phyloP scores from a whole-genome alignment of 2,888 invertebrate genomes.

The Eupithecia vulgata region DNA sequence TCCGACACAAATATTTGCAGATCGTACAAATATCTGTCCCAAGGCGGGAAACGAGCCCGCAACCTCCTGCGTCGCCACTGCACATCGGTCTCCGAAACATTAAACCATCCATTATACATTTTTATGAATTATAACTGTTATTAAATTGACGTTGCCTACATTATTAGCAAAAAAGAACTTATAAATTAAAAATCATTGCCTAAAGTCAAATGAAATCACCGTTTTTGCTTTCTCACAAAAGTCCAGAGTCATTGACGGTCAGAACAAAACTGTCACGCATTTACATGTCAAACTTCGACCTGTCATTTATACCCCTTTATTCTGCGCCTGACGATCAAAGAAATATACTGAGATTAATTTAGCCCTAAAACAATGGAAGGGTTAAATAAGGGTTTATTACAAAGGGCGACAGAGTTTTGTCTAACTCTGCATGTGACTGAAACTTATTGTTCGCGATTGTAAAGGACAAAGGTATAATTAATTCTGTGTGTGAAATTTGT shows the following conservation, averaged over 20 bases:
- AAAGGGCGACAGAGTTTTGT: constrained; percentile 70
- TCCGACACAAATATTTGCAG: no score
- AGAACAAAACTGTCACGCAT: constrained; percentile 54
- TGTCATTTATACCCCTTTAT: constrained; percentile 71
- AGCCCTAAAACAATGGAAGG: constrained; percentile 78
- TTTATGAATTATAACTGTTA: not conserved
- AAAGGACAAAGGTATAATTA: constrained; percentile 73
- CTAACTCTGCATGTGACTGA: constrained; percentile 83
- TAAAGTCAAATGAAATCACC: not conserved
- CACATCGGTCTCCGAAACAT: not conserved
- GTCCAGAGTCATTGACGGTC: constrained; percentile 37
- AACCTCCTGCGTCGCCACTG: no score
- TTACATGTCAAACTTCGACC: constrained; percentile 67
- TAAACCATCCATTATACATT: not conserved
- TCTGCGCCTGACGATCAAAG: constrained; percentile 74
- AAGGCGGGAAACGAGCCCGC: no score
- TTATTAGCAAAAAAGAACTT: not conserved
- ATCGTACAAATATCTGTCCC: no score
- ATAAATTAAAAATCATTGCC: not conserved
- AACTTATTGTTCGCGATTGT: constrained; percentile 74
- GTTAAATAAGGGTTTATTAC: constrained; percentile 53
- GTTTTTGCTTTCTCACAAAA: constrained; percentile 5
- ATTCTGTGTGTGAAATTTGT: constrained; percentile 61
- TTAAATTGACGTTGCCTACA: not conserved
- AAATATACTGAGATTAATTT: constrained; percentile 81